Evolutionary conservation across 2,797 vertebrate species (phyloP).

Genomic region (Tiaroga cobitis): DNA sequence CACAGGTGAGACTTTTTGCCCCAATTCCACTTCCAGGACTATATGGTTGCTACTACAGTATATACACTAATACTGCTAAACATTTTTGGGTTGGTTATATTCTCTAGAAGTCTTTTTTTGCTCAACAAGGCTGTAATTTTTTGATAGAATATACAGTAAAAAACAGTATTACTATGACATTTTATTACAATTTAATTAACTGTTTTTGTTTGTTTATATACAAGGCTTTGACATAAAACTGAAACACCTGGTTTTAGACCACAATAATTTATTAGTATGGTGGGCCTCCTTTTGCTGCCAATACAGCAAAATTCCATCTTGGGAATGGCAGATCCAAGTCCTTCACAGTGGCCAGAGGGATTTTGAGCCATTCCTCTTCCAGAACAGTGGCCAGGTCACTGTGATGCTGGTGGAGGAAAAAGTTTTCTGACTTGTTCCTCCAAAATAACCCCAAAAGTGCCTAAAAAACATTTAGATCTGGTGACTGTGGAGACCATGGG

Average conservation of each 20-base stretch:
- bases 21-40: background rate
- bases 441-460: background rate
- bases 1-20: constrained; percentile 69
- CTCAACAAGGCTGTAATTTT: background rate
- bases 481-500: background rate
- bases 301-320: too few species aligned
- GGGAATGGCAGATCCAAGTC: background rate
- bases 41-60: background rate
- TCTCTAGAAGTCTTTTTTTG: background rate
- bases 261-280: background rate
- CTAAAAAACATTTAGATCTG: background rate
- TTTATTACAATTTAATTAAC: background rate
- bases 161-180: background rate
- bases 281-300: background rate
- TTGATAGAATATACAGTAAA: background rate
- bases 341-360: background rate
- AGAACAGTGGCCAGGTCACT: background rate
- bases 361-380: background rate
- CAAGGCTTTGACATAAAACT: background rate
- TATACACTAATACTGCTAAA: background rate
- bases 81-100: background rate
- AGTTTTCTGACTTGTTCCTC: background rate
- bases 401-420: background rate
- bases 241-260: background rate
- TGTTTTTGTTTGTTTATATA: background rate